Percentiles rank a stretch among this genome's conserved stretches.
These are phyloP conservation scores for Marcusenius ussheri DNA, from an alignment of 2,113 vertebrate genomes.

Conservation along the genomic window DNA sequence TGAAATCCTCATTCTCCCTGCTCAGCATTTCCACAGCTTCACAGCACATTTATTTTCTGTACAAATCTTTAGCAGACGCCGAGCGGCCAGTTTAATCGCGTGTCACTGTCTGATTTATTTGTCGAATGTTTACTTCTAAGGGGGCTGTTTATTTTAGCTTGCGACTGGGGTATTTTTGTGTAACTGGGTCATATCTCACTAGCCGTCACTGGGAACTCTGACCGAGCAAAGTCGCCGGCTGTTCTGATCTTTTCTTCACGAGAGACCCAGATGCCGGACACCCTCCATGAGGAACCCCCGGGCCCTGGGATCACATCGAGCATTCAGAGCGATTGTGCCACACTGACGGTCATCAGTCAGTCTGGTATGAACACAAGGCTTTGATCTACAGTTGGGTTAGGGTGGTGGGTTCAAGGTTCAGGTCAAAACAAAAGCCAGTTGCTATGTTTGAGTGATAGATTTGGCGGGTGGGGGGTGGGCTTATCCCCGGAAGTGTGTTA, in stretches of 20 bases:
- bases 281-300: neutral
- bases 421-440: neutral
- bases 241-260: neutral
- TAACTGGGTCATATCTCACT: neutral
- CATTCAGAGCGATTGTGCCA: constrained; percentile 44
- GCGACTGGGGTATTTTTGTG: neutral
- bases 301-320: constrained; percentile 34
- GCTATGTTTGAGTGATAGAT: neutral
- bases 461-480: neutral
- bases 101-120: neutral
- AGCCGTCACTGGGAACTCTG: neutral
- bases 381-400: constrained; percentile 45
- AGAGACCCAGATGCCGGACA: neutral
- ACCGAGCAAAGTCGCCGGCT: neutral
- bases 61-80: neutral
- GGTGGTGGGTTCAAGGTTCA: neutral
- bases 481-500: neutral
- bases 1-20: neutral
- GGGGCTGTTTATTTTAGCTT: neutral
- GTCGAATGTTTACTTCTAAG: neutral
- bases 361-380: constrained; percentile 59
- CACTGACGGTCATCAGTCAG: constrained; percentile 48
- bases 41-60: neutral
- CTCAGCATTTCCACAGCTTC: neutral
- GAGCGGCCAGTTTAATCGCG: neutral